Percentiles rank a stretch among this genome's conserved stretches.
Evolutionary conservation across 1,140 invertebrate genomes (phyloP).

Genomic region (Cyphomyrmex costatus): DNA sequence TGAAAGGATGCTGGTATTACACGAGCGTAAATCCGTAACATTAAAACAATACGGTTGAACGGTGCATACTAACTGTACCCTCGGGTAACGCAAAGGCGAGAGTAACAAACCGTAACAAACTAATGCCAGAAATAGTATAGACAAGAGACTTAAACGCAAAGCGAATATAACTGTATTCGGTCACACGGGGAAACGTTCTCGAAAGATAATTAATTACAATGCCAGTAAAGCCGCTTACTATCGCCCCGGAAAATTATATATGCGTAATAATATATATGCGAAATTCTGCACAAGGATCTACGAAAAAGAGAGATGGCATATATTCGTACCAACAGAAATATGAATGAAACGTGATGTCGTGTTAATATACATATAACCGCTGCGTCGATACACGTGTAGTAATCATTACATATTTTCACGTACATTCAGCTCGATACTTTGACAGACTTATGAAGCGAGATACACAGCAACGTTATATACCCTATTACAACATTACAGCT

Average conservation of each 20-base stretch:
- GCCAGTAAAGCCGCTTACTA: conserved; percentile 58
- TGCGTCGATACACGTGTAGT: conserved; percentile 4
- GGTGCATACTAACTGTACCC: conserved; percentile 30
- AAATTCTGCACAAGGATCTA: conserved; percentile 19
- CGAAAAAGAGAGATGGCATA: not conserved
- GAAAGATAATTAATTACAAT: conserved; percentile 20
- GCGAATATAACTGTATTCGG: conserved; percentile 43
- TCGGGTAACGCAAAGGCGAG: not conserved
- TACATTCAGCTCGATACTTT: not conserved
- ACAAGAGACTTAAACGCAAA: conserved; percentile 58
- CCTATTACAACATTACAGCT: conserved; percentile 34
- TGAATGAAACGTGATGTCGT: conserved; percentile 14
- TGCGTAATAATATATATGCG: too few species aligned
- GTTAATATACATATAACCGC: conserved; percentile 25
- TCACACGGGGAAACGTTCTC: conserved; percentile 11
- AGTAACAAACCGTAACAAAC: conserved; percentile 53
- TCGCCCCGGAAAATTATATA: conserved; percentile 23
- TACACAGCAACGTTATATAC: not conserved
- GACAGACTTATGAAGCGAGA: conserved; percentile 38
- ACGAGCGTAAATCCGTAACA: conserved; percentile 44
- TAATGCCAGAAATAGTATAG: conserved; percentile 39
- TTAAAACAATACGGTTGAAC: conserved; percentile 57
- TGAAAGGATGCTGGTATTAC: conserved; percentile 50
- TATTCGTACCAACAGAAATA: not conserved
- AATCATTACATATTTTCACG: conserved; percentile 14